Conservation (phyloP, 2,797 vertebrate species). For the Champsocephalus gunnari region DNA sequence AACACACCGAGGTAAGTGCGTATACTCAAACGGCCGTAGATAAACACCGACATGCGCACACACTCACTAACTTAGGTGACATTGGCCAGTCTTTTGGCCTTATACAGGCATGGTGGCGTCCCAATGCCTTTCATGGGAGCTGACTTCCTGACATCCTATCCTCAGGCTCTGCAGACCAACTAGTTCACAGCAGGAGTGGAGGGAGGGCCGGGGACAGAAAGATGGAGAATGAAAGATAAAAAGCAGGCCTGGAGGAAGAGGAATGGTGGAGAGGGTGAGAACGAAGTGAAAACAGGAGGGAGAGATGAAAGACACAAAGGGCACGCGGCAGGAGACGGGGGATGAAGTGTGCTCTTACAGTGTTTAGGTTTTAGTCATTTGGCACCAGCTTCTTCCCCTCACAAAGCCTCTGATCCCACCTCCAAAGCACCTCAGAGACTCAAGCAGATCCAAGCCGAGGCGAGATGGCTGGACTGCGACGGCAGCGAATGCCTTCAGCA, state of each 20-base stretch:
- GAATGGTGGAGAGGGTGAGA: slow-evolving; percentile 10
- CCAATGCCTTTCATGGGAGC: slow-evolving; percentile 86
- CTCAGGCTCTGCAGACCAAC: slow-evolving; percentile 61
- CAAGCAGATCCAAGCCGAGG: slow-evolving; percentile 31
- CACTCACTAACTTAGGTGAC: slow-evolving; percentile 40
- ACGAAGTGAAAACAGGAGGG: slow-evolving; percentile 27
- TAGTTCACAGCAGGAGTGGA: slow-evolving; percentile 55
- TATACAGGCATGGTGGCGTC: slow-evolving; percentile 86
- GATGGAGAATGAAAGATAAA: slow-evolving; percentile 45
- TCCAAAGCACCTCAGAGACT: slow-evolving; percentile 69
- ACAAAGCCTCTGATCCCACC: slow-evolving; percentile 54
- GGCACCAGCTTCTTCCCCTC: slow-evolving; percentile 66
- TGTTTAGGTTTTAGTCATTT: slow-evolving; percentile 76
- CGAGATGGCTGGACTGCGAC: slow-evolving; percentile 47
- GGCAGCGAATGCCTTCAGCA: slow-evolving; percentile 36
- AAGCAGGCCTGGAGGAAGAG: slow-evolving; percentile 32
- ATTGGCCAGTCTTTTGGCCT: slow-evolving; percentile 74
- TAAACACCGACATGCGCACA: slow-evolving; percentile 30
- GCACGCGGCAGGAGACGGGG: slow-evolving; percentile 56
- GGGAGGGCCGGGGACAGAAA: slow-evolving; percentile 31
- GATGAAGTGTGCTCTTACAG: slow-evolving; percentile 70
- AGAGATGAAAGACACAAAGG: slow-evolving; percentile 46
- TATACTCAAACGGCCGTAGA: slow-evolving; percentile 33
- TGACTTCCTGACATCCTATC: slow-evolving; percentile 75
- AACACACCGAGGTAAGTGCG: slow-evolving; percentile 41